Conservation (phyloP, 2,113 vertebrate species). For the Speoplatyrhinus poulsoni region DNA sequence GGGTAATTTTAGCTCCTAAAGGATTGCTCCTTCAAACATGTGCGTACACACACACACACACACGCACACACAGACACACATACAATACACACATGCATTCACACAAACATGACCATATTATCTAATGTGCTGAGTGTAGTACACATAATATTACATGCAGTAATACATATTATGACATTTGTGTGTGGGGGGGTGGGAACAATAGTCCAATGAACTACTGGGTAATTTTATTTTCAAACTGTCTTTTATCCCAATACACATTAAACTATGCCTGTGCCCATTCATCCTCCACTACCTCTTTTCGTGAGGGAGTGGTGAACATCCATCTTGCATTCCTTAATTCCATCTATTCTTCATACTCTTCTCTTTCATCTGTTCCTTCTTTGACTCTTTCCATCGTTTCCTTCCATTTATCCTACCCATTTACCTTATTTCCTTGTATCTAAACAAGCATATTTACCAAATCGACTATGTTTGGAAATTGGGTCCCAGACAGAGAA, state of each 20-base stretch:
- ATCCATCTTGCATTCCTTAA: not conserved
- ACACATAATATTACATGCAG: too few species aligned
- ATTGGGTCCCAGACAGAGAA: slow-evolving; percentile 23
- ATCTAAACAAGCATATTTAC: slow-evolving; percentile 35
- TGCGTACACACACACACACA: slow-evolving; percentile 4
- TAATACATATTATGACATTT: too few species aligned
- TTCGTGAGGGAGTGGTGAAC: not conserved
- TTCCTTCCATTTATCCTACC: not conserved
- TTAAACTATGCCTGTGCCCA: not conserved
- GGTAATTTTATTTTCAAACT: not conserved
- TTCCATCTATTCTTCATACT: not conserved
- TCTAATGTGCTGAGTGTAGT: not conserved
- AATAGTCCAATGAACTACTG: too few species aligned
- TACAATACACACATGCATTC: slow-evolving; percentile 11
- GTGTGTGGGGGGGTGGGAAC: too few species aligned
- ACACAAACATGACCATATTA: not conserved
- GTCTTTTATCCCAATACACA: not conserved
- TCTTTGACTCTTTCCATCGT: not conserved
- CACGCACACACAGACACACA: slow-evolving; percentile 19
- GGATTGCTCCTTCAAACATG: slow-evolving; percentile 13
- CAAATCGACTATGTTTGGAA: slow-evolving; percentile 18
- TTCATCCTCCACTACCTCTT: not conserved
- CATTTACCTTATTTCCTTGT: not conserved
- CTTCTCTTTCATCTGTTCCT: not conserved
- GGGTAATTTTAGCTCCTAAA: slow-evolving; percentile 61